phyloP scores from a whole-genome alignment of 2,113 vertebrate genomes.

The Illadopsis cleaveri region DNA sequence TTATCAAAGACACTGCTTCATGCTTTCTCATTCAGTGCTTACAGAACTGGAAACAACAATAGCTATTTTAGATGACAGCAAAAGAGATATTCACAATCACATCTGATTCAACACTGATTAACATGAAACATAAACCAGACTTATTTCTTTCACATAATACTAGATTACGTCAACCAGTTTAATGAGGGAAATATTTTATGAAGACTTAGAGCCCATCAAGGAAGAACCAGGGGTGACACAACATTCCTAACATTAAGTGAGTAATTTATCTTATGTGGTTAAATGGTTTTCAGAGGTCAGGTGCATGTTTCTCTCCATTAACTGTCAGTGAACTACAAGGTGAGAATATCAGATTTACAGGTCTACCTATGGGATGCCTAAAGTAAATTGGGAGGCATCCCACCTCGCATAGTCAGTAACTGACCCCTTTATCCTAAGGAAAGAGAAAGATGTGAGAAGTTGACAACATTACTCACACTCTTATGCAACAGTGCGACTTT shows the following conservation, averaged over 20 bases:
- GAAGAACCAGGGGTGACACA: not conserved
- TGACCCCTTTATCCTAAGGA: not conserved
- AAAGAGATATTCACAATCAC: not conserved
- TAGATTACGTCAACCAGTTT: not conserved
- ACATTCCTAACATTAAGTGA: not conserved
- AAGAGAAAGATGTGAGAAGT: not conserved
- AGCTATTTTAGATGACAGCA: not conserved
- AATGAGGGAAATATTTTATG: not conserved
- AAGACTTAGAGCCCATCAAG: not conserved
- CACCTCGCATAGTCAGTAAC: not conserved
- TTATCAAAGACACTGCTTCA: accelerated
- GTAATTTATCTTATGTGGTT: not conserved
- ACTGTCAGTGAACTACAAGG: not conserved
- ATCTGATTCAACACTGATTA: not conserved
- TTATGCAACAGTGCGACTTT: not conserved
- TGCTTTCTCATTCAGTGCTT: not conserved
- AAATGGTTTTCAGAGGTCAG: not conserved
- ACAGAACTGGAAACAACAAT: not conserved
- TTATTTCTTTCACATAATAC: not conserved
- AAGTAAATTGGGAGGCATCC: not conserved
- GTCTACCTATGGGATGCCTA: not conserved
- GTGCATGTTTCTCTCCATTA: not conserved
- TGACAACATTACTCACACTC: not conserved
- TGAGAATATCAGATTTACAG: not conserved
- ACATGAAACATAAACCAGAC: not conserved